A percentile compares a stretch with the other conserved stretches of the same genome.
phyloP scores from a whole-genome alignment of 1,140 invertebrate genomes.

The Trachelipus rathkii region DNA sequence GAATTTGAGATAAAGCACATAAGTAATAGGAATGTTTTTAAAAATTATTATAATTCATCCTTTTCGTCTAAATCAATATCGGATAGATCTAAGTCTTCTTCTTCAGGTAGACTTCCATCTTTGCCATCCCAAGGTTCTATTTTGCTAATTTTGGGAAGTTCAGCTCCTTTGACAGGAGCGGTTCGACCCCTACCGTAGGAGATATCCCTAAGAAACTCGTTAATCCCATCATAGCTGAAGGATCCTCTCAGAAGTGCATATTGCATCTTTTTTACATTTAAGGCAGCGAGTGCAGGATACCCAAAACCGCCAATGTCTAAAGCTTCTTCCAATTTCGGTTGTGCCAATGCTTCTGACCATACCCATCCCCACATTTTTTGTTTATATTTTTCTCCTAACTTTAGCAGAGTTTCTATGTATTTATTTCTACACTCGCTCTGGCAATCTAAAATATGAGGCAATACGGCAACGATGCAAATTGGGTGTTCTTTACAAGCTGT shows the following conservation, averaged over 20 bases:
- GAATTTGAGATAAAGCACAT: too few relatives aligned
- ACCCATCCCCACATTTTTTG: conserved; percentile 96
- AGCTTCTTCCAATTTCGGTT: conserved; percentile 76
- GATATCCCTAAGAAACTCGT: conserved; percentile 88
- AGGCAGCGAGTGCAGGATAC: conserved; percentile 89
- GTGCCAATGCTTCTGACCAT: conserved; percentile 86
- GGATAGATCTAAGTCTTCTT: conserved; percentile 89
- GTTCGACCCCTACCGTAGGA: conserved; percentile 92
- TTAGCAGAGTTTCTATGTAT: conserved; percentile 72
- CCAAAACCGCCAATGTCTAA: conserved; percentile 91
- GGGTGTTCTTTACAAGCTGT: conserved; percentile 76
- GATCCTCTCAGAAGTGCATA: conserved; percentile 89
- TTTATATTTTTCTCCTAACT: conserved; percentile 87
- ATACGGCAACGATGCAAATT: conserved; percentile 85
- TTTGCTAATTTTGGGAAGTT: conserved; percentile 70
- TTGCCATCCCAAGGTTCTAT: conserved; percentile 93
- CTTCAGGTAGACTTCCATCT: conserved; percentile 80
- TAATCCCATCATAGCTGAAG: conserved; percentile 90
- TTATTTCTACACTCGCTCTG: conserved; percentile 87
- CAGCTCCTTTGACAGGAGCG: conserved; percentile 76
- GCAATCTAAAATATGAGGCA: conserved; percentile 97
- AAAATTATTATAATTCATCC: conserved; percentile 17
- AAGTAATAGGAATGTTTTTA: too few relatives aligned
- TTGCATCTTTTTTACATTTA: conserved; percentile 96
- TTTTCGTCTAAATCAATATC: conserved; percentile 78